Evolutionary conservation across 2,797 vertebrate genomes (phyloP), one percentile per base, ranked within the genome.

Genomic region (Phrynocephalus vlangalii): DNA sequence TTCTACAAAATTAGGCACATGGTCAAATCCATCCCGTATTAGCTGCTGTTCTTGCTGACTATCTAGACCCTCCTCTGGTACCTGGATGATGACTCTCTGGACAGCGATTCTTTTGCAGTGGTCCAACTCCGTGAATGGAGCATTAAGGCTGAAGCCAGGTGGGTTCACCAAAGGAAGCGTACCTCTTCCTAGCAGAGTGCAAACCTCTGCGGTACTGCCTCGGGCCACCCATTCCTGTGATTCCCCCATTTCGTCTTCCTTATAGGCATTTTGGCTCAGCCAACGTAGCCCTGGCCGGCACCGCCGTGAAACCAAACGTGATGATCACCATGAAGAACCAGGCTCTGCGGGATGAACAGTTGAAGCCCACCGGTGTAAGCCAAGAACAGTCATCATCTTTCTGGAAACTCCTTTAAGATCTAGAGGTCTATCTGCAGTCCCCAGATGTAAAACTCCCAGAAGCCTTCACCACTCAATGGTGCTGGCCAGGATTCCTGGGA

Each of bases 31-130:
- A 6, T 28, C 7, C 66, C 48, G 33, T n/a, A 28, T 38, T 86
- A 68, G 80, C 52, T 22, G 67, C 50, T 91, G 50, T 80, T 4
- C 48, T 1, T 90, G 70, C 0, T 79, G 50, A 6, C 5, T 18
- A 79, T 52, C 48, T 78, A 96, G 95, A 94, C 94, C 1, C 78
- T 95, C 20, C 56, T 93, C 75, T 96, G 95, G 95, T 84, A 91
- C 78, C 90, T 96, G 90, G 79, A 90, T 79, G 60, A 90, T 2
- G 28, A 28, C 0, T 86, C 89, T 20, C 67, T 95, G 90, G 79
- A 90, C 67, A 86, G 70, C 0, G 80, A 92, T 33, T 91, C 94
- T 86, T 92, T 88, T 63, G 73, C 93, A 48, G 88, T 91, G 63
- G 7, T 94, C 79, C 82, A 86, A 20, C 93, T 94, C 83, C 86